Evolutionary conservation across 1,140 invertebrate species (phyloP).

Genomic region (Armadillidium nasatum): DNA sequence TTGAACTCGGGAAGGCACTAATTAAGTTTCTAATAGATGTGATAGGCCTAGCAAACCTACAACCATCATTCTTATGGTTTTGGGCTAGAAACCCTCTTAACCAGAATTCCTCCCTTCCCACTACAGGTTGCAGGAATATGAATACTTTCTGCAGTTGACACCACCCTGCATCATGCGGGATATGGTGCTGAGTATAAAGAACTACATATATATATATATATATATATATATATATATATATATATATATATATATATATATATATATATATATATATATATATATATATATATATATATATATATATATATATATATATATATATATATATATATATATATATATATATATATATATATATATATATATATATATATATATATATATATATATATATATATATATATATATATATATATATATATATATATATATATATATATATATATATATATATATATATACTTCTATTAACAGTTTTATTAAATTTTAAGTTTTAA

Average conservation of each 20-base stretch:
- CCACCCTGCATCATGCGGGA: no score
- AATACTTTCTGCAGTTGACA: no score
- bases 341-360: not conserved
- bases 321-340: slow-evolving; percentile 9
- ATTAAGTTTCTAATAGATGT: no score
- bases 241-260: not conserved
- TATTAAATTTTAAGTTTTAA: no score
- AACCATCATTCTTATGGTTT: no score
- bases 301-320: slow-evolving; percentile 13
- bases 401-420: not conserved
- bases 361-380: not conserved
- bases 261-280: slow-evolving; percentile 8
- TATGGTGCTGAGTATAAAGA: no score
- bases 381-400: not conserved
- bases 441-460: not conserved
- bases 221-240: no score
- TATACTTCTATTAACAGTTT: not conserved
- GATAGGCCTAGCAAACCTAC: no score
- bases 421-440: not conserved
- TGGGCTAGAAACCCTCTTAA: no score
- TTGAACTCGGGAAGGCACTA: no score
- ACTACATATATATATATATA: not conserved
- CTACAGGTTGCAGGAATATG: no score
- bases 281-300: slow-evolving; percentile 15
- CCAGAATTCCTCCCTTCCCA: no score